A percentile compares a stretch with the other conserved stretches of the same genome.
These are phyloP conservation scores for Drosophila burlai DNA, from an alignment of 1,140 invertebrate genomes.

Conservation along the genomic window DNA sequence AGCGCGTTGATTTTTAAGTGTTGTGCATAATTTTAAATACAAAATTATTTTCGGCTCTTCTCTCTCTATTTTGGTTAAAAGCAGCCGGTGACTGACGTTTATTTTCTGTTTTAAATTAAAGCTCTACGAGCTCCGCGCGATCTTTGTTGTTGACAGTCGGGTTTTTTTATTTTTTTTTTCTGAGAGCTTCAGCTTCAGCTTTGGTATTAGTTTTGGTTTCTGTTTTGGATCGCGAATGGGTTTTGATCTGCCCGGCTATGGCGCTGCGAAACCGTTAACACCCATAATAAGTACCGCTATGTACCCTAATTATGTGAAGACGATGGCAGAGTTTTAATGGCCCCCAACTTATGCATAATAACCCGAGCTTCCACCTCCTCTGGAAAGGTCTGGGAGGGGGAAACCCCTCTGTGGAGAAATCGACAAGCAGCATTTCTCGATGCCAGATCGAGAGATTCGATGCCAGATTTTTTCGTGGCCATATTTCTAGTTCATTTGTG, in stretches of 20 bases:
- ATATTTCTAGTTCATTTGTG: conserved; percentile 79
- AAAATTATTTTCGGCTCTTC: conserved; percentile 41
- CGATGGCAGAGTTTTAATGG: conserved; percentile 63
- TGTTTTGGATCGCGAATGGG: conserved; percentile 54
- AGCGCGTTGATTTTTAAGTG: conserved; percentile 82
- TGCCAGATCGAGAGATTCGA: conserved; percentile 64
- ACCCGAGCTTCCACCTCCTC: neutral
- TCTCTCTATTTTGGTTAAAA: conserved; percentile 34
- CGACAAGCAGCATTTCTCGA: conserved; percentile 63
- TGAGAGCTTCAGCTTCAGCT: neutral
- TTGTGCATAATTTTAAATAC: conserved; percentile 83
- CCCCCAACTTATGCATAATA: conserved; percentile 68
- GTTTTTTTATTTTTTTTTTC: conserved; percentile 32
- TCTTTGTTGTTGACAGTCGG: conserved; percentile 57
- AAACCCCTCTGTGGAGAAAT: conserved; percentile 60
- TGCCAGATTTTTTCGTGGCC: conserved; percentile 34
- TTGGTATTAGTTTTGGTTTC: conserved; percentile 15
- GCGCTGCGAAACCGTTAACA: conserved; percentile 79
- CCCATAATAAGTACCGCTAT: conserved; percentile 83
- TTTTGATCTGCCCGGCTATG: conserved; percentile 54
- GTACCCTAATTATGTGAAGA: conserved; percentile 79
- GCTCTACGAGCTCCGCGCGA: conserved; percentile 37
- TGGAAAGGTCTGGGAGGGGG: neutral
- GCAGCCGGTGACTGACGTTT: conserved; percentile 67
- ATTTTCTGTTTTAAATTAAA: conserved; percentile 76